Evolutionary conservation across 1,140 invertebrate genomes (phyloP), one percentile per base, ranked within the genome.

Genomic region (Drosophila pruinosa): DNA sequence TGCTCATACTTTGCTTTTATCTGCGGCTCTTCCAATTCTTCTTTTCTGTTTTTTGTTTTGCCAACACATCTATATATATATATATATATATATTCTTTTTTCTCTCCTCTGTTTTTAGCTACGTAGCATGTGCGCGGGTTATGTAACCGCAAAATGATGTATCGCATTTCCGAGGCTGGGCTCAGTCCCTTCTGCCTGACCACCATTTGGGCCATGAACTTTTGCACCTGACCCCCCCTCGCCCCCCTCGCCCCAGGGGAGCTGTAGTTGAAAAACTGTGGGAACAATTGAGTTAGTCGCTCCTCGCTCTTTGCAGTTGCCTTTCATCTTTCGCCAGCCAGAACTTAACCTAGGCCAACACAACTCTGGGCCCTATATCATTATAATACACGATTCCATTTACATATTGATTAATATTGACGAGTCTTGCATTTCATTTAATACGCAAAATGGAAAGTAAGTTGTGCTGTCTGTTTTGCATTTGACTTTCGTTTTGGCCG

Each of bases 121-220:
- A 78, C 79, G 78, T 83, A 78, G 68, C 79, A 78, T 82, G 78
- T 83, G 79, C 75, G 75, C 53, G 65, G 62, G 71, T 82, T 82
- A 82, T 82, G 79, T 75, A 82, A 82, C 78, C 78, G 65, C 78
- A 82, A 68, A 82, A 75, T 75, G 59, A 76, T 75, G 71, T 82
- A 83, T 82, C 79, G 65, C 53, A 83, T 71, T 82, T 52, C 73
- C 62, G 57, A 48, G 57, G 45, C 62, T 28, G 63, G 56, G 34
- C 14, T 21, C 8, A 22, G 52, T 15, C 14, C 24, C 50, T 21
- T 59, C 34, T 7, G 12, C 57, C 48, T 68, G 65, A 61, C 65
- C 65, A 52, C 8, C 52, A 12, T 34, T 48, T 50, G 64, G 54
- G 64, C 64, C 56, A 43, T 69, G 65, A 62, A 62, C 65, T 69